Evolutionary conservation across 2,797 vertebrate species (phyloP).

Genomic region (Sebastes matsubarae): DNA sequence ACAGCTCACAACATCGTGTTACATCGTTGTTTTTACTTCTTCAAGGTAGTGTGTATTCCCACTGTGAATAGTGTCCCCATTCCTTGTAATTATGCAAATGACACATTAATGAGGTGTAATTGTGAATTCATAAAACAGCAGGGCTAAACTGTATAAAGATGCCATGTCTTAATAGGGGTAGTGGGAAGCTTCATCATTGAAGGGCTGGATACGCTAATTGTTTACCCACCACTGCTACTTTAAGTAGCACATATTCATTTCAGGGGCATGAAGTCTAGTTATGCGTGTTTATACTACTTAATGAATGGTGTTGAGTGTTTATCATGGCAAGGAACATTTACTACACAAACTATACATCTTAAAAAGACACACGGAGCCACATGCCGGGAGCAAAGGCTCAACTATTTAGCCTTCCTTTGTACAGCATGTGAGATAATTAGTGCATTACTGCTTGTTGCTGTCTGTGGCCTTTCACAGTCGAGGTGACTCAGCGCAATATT

Average conservation of each 20-base stretch:
- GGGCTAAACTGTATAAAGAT: constrained; percentile 85
- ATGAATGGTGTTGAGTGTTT: constrained; percentile 71
- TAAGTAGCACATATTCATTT: constrained; percentile 80
- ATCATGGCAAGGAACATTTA: constrained; percentile 63
- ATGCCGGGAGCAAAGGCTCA: constrained; percentile 23
- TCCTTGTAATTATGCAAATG: constrained; percentile 89
- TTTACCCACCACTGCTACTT: constrained; percentile 85
- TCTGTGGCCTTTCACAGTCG: constrained; percentile 18
- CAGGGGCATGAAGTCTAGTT: constrained; percentile 70
- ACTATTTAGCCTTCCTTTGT: constrained; percentile 31
- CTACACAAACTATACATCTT: constrained; percentile 57
- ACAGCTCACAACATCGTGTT: constrained; percentile 25
- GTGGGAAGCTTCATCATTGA: constrained; percentile 79
- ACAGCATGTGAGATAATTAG: constrained; percentile 43
- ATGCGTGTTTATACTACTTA: constrained; percentile 72
- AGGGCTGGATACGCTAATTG: constrained; percentile 80
- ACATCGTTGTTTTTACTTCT: constrained; percentile 27
- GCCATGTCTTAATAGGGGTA: constrained; percentile 78
- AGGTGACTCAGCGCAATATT: constrained; percentile 29
- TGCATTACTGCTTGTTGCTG: constrained; percentile 20
- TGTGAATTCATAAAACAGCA: constrained; percentile 88
- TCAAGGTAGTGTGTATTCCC: constrained; percentile 73
- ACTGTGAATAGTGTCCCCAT: constrained; percentile 80
- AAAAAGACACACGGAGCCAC: constrained; percentile 38
- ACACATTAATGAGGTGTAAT: constrained; percentile 89